Evolutionary conservation across 2,113 vertebrate species (phyloP), one percentile per base, ranked within the genome.

Genomic region (Dasyurus viverrinus): DNA sequence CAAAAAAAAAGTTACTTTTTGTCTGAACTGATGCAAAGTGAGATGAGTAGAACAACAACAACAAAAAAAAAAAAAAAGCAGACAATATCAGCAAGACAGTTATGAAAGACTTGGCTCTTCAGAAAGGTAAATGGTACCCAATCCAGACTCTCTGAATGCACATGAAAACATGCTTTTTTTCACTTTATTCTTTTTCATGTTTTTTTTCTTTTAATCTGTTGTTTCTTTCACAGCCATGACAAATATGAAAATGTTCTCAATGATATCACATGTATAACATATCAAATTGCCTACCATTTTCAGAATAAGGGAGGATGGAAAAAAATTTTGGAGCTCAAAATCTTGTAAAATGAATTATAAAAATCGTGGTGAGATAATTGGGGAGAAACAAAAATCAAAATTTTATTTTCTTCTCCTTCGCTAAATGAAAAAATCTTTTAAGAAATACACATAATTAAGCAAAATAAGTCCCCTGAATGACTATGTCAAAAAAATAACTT

Each of bases 21-120:
- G 54, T 22, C 27, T 92, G 53, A 96, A 92, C 5, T 46, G 94
- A 94, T 76, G 27, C 27, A 76, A 91, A 96, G 23, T 68, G 22
- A 76, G 90, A 90, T 89, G 23, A 68, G 42, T 46, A 95, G 47
- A 19, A 25, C 96, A 47, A 47, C 47, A 47, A 47, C 47, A 47
- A 47, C 92, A 30, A 8, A 42, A 46, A 89, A 22, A 3, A 46
- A 90, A 22, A 3, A 2, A 93, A 0, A 90, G 5, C 0, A 92
- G 11, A 91, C 26, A n/a, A 52, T 47, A n/a, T 11, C 3, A 0
- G 9, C 8, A 26, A 36, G 57, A 2, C 2, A 4, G 57, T 60
- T 36, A 16, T 5, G 57, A 68, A 68, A 36, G 11, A 68, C 30
- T 68, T 30, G 16, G 11, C 11, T 30, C 27, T 36, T 68, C 54